Base-by-base conservation (phyloP, 2,888 invertebrate species). In the Entomobrya multifasciata region DNA sequence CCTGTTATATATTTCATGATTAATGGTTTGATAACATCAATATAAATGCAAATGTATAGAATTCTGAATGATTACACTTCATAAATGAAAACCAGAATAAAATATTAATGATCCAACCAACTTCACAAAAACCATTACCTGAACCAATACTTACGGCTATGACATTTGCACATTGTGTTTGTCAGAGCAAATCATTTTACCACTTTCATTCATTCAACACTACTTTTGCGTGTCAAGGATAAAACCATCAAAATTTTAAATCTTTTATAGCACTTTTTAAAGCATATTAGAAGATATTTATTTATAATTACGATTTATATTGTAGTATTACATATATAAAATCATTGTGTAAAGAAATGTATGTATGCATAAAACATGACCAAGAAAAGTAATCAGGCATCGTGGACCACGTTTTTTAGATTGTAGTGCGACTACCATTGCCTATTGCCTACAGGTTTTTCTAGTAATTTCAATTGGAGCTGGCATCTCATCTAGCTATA, bases 381-480 rank as follows among this genome's bases (percentile, higher is more conserved):
- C n/a, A n/a, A 36, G 5, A 36, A 17, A 30, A 65, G 27, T 8
- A 36, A 0, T 30, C 1, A 8, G 36, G 36, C 17, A 17, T n/a
- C 65, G 30, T 65, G 65, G n/a, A 5, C 65, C 17, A 11, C 17
- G 65, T n/a, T n/a, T n/a, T n/a, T n/a, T 36, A 13, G 17, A 15
- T n/a, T n/a, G 13, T 60, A 27, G 10, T 22, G 27, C 0, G 15
- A 41, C 44, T 36, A n/a, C n/a, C n/a, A 36, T 30, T 52, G 25
- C 57, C 25, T 44, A 20, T 72, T 10, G 15, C 27, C 4, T 25
- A 8, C 72, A 30, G 72, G 72, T 72, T 72, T 72, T 72, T 72
- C 72, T 72, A 72, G 49, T 49, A 72, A 49, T 72, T 49, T 49
- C 52, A 25, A 30, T 49, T 72, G 72, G 52, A 70, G 44, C 49